Base-by-base conservation (phyloP, 2,888 invertebrate species). In the Yponomeuta malinellus region DNA sequence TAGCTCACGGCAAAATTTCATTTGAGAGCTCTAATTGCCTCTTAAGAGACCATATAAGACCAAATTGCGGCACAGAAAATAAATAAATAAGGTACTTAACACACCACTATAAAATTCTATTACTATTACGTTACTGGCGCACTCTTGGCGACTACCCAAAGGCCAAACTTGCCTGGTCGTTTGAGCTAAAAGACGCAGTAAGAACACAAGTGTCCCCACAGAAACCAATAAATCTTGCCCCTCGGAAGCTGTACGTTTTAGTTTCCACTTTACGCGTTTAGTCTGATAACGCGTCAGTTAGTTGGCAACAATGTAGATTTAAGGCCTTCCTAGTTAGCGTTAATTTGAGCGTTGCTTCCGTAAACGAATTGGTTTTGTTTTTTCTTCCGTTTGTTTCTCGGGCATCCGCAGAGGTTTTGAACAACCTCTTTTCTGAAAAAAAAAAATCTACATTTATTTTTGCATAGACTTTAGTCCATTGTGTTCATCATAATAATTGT, bases 171-270 rank as follows among this genome's bases (percentile, higher is more conserved):
- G 52, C 15, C 52, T 59, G 52, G 52, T 59, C 52, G 12, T 59
- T 59, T 15, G 15, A 5, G 15, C 52, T 15, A 59, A 59, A 59
- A 59, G 12, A 59, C 52, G 52, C 52, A 15, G 52, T 59, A 59
- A 65, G 65, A 65, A 65, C 65, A 33, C 29, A 31, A 65, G 65
- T 65, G 65, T 33, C 33, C 67, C 68, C 12, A 48, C 52, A 69
- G 48, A 52, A 48, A 69, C n/a, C 68, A 48, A 69, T 69, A 69
- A 69, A 69, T 69, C 68, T 48, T 29, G 67, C 52, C n/a, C 31
- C 67, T 43, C 67, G 48, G 48, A n/a, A 29, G 68, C 68, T 69
- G 68, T 52, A 52, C 52, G 68, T 69, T 69, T 68, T 69, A 48
- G 68, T 52, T 52, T 29, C 68, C 68, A 69, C 68, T 69, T 52